A percentile compares a stretch with the other conserved stretches of the same genome.
Evolutionary conservation across 2,888 invertebrate genomes (phyloP).

Genomic region (Pycnomerus fuliginosus): DNA sequence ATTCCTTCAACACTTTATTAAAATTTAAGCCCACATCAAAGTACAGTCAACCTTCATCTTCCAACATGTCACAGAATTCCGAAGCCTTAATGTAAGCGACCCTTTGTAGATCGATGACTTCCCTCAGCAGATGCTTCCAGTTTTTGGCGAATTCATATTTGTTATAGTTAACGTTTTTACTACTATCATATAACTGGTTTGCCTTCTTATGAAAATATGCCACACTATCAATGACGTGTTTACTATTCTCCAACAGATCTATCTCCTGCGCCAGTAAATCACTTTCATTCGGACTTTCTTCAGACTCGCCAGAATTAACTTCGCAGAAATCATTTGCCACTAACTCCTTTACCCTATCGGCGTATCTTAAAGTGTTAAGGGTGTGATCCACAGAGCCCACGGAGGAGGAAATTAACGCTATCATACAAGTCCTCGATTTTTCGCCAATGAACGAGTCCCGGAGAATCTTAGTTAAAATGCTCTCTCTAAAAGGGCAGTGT

Average conservation of each 20-base stretch:
- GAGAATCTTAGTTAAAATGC: conserved; percentile 93
- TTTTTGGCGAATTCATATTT: conserved; percentile 58
- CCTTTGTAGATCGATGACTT: conserved; percentile 47
- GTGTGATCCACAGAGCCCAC: conserved; percentile 96
- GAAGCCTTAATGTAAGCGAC: conserved; percentile 43
- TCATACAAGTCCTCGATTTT: conserved; percentile 99
- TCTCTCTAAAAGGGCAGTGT: conserved; percentile 96
- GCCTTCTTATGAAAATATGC: conserved; percentile 73
- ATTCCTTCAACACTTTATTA: no score
- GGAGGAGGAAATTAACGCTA: conserved; percentile 98
- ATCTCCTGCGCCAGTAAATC: conserved; percentile 37
- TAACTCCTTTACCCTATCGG: conserved; percentile 95
- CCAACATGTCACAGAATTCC: conserved; percentile 42
- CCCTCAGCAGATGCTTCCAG: conserved; percentile 45
- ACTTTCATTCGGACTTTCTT: conserved; percentile 24
- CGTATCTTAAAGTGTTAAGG: conserved; percentile 95
- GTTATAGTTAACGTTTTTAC: conserved; percentile 90
- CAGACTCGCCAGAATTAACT: conserved; percentile 21
- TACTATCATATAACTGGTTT: conserved; percentile 72
- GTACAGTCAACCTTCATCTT: conserved; percentile 27
- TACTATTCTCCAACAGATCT: conserved; percentile 82
- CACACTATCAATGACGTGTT: conserved; percentile 72
- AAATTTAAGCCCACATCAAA: no score
- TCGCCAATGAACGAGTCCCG: conserved; percentile 98
- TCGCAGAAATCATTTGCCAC: conserved; percentile 53